Evolutionary conservation across 2,797 vertebrate genomes (phyloP), one percentile per base, ranked within the genome.

Genomic region (Hippocampus kuda): DNA sequence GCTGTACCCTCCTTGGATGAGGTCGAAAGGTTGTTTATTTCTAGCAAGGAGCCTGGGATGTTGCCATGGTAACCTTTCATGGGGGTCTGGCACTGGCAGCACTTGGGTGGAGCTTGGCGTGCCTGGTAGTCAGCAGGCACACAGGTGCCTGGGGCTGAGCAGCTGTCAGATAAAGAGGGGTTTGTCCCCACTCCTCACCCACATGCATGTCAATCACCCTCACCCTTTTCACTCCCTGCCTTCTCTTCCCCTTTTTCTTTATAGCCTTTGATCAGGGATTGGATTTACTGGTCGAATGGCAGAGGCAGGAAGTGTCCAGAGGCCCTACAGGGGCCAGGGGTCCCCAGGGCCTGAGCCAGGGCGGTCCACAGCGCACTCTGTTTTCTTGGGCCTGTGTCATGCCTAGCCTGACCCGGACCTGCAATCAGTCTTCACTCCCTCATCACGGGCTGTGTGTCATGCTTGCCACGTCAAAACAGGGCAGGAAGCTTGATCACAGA

Each of bases 191-290:
- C 69, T 38, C 42, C 68, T 69, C 65, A 71, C 69, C 79, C 80
- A 81, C 81, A 67, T 63, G 53, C 81, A 87, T 75, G 84, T 88
- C 87, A 88, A 83, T 88, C 88, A 85, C 84, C 54, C 63, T 84
- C 72, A 68, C 78, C 80, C 86, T 88, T 87, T 89, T 89, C 86
- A 85, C 78, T 87, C 77, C 79, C 78, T 72, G 82, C 83, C 86
- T 76, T 77, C 77, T 82, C 74, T 76, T 76, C 71, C 66, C 72
- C 64, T 79, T 83, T 84, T 84, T 85, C 81, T 86, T 72, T 79
- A 73, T 83, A 84, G 83, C 84, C 86, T 90, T 89, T 90, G 88
- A 89, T 90, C 87, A 86, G 78, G 86, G 84, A 87, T 87, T 89
- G 88, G 85, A 85, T 90, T 86, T 84, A 81, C 85, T 79, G 82